Evolutionary conservation across 1,140 invertebrate genomes (phyloP).

Genomic region (Plodia interpunctella): DNA sequence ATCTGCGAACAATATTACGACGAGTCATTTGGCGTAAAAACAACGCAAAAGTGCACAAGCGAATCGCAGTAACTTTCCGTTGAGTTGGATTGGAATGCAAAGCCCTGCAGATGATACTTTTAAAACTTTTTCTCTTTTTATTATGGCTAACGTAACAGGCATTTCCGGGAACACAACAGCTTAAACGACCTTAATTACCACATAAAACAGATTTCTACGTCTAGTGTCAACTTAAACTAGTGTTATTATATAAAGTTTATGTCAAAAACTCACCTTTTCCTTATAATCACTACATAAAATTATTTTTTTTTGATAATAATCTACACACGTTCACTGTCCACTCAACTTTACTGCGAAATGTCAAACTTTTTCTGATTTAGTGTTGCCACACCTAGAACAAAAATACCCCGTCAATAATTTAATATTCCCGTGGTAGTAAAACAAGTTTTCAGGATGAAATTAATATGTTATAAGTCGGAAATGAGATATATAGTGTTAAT

Average conservation of each 20-base stretch:
- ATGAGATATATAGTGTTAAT: too few species aligned
- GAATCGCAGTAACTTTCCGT: conserved; percentile 41
- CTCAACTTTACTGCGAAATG: conserved; percentile 64
- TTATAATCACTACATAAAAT: conserved; percentile 65
- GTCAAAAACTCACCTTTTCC: conserved; percentile 63
- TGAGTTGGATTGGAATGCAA: conserved; percentile 50
- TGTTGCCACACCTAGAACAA: conserved; percentile 39
- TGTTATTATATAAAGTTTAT: conserved; percentile 35
- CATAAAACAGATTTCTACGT: neutral
- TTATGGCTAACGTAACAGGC: conserved; percentile 44
- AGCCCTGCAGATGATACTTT: conserved; percentile 59
- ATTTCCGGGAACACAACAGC: conserved; percentile 50
- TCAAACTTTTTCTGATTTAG: conserved; percentile 43
- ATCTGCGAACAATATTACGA: conserved; percentile 30
- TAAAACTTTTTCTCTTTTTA: conserved; percentile 53
- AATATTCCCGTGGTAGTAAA: neutral
- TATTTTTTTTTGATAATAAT: conserved; percentile 39
- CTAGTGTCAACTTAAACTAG: neutral
- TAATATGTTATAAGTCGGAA: too few species aligned
- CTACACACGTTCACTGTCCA: conserved; percentile 66
- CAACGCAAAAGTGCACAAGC: conserved; percentile 34
- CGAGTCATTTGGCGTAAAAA: conserved; percentile 43
- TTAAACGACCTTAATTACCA: conserved; percentile 15
- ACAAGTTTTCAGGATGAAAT: too few species aligned
- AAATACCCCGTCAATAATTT: conserved; percentile 16